Percentiles rank a stretch among this genome's conserved stretches.
Evolutionary conservation across 1,140 invertebrate species (phyloP).

Genomic region (Tribolium madens): DNA sequence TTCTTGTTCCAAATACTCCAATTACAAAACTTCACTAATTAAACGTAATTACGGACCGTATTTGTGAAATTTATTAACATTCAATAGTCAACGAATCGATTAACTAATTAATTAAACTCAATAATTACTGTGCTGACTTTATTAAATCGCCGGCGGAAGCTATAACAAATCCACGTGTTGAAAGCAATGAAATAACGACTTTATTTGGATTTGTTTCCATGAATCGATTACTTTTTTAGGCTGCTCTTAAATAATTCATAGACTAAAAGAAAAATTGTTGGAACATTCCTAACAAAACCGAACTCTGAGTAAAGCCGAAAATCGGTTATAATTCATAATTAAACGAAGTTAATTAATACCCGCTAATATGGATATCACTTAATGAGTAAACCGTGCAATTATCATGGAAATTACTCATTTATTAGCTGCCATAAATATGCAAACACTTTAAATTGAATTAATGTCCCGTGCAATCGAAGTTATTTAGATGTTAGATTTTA

Average conservation of each 20-base stretch:
- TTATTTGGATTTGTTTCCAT: neutral
- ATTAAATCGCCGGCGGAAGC: neutral
- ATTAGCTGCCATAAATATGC: neutral
- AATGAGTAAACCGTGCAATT: neutral
- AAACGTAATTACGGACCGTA: neutral
- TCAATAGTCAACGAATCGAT: neutral
- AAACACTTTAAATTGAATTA: neutral
- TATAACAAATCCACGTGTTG: neutral
- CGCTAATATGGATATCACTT: constrained; percentile 1
- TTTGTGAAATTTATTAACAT: neutral
- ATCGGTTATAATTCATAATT: neutral
- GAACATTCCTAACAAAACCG: neutral
- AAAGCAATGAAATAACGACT: neutral
- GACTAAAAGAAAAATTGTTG: neutral
- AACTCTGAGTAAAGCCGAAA: too few relatives aligned
- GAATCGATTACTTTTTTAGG: too few relatives aligned
- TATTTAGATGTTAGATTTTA: neutral
- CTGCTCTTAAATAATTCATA: too few relatives aligned
- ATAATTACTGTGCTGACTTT: neutral
- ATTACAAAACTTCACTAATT: constrained; percentile 2
- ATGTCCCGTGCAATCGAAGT: neutral
- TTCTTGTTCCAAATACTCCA: neutral
- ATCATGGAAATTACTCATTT: constrained; percentile 3
- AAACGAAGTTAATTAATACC: neutral
- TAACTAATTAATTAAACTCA: neutral